Conservation (phyloP, 2,888 invertebrate species). For the Crepidodera aurea region DNA sequence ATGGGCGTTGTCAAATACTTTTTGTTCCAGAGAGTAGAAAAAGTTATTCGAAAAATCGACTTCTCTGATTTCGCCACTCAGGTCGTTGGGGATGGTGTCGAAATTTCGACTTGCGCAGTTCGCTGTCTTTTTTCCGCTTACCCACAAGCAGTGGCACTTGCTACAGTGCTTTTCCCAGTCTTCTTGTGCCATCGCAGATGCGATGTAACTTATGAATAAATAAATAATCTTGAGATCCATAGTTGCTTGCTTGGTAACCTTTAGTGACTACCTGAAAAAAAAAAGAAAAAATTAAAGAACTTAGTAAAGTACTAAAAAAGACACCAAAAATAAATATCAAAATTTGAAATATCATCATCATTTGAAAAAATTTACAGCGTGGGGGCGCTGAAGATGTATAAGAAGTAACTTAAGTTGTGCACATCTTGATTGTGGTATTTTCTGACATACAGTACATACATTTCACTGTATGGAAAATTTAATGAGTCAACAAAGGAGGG, state of each 20-base stretch:
- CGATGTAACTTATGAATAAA: conserved; percentile 29
- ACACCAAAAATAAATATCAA: too few species aligned
- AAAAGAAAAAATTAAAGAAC: too few species aligned
- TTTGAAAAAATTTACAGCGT: too few species aligned
- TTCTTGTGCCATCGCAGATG: conserved; percentile 61
- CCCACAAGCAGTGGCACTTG: conserved; percentile 85
- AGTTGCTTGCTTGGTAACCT: conserved; percentile 4
- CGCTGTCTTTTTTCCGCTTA: conserved; percentile 83
- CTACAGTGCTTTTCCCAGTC: conserved; percentile 67
- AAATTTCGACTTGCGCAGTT: conserved; percentile 72
- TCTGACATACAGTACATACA: too few species aligned
- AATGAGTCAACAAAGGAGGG: too few species aligned
- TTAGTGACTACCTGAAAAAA: conserved; percentile 25
- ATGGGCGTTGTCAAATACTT: conserved; percentile 74
- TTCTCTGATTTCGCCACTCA: conserved; percentile 76
- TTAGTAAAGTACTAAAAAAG: too few species aligned
- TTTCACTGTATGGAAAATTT: too few species aligned
- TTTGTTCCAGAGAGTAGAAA: conserved; percentile 70
- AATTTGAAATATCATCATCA: too few species aligned
- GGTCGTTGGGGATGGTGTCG: conserved; percentile 73
- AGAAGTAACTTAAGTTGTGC: too few species aligned
- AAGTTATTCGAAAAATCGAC: conserved; percentile 78
- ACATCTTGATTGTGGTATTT: too few species aligned
- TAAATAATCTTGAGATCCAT: conserved; percentile 38
- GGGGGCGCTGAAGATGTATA: too few species aligned